These are phyloP conservation scores for Loriculus beryllinus DNA, from an alignment of 2,797 vertebrate species.

Conservation along the genomic window DNA sequence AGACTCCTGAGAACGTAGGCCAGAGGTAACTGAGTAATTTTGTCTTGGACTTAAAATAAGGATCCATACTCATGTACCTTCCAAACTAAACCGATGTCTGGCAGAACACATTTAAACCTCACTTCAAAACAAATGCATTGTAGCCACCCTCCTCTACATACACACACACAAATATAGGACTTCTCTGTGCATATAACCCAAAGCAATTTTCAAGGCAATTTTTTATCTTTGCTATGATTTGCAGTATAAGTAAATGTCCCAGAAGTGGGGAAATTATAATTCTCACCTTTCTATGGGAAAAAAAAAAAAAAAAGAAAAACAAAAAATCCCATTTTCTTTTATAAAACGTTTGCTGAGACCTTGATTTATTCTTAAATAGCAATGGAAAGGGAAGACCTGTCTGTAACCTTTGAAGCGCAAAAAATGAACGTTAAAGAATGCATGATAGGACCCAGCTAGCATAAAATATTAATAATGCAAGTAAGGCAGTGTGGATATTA, in stretches of 20 bases:
- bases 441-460: background rate
- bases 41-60: background rate
- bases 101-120: background rate
- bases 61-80: background rate
- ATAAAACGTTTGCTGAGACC: background rate
- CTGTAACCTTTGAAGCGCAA: background rate
- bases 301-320: background rate
- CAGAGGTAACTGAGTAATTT: background rate
- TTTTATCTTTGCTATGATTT: background rate
- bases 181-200: background rate
- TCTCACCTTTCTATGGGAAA: background rate
- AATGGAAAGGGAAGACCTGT: background rate
- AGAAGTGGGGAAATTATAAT: constrained; percentile 16
- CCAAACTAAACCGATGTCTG: background rate
- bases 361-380: background rate
- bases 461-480: constrained; percentile 23
- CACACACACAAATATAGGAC: background rate
- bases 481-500: background rate
- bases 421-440: constrained; percentile 33
- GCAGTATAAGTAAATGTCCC: background rate
- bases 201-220: constrained; percentile 14
- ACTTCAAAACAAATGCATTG: background rate
- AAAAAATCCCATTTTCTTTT: background rate
- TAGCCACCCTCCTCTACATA: background rate
- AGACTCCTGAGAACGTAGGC: background rate